Conservation (phyloP, 1,140 invertebrate species). For the Manduca sexta region DNA sequence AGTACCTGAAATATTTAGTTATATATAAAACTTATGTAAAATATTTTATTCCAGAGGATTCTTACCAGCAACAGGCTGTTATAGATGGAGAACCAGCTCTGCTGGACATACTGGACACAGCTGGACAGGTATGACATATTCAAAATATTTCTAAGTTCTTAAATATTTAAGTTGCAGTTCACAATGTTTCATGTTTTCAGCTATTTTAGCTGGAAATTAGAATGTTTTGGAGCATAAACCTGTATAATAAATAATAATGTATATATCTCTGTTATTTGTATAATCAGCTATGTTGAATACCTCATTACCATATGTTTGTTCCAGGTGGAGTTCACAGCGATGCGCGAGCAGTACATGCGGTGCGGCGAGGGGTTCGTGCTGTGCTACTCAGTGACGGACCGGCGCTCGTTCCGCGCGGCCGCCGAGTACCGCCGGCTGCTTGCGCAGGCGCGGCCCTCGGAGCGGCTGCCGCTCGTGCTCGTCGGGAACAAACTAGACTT, state of each 20-base stretch:
- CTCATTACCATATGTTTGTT: not conserved
- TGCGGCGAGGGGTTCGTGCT: constrained; percentile 98
- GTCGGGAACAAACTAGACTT: constrained; percentile 99
- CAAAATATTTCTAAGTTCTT: not conserved
- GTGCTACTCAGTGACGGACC: constrained; percentile 87
- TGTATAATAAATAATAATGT: too few relatives aligned
- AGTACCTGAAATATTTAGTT: too few relatives aligned
- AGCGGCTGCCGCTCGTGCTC: constrained; percentile 97
- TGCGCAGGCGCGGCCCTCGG: constrained; percentile 95
- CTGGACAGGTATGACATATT: constrained; percentile 86
- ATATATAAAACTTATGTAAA: too few relatives aligned
- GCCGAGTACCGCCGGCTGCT: constrained; percentile 95
- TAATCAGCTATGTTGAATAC: too few relatives aligned
- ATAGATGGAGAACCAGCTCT: constrained; percentile 99
- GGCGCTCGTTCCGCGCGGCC: constrained; percentile 87
- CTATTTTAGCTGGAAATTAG: too few relatives aligned
- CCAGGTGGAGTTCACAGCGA: constrained; percentile 92
- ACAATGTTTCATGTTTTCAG: too few relatives aligned
- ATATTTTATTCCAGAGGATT: constrained; percentile 94
- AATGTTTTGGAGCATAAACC: too few relatives aligned
- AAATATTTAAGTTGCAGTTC: too few relatives aligned
- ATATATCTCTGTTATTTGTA: too few relatives aligned
- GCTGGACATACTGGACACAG: constrained; percentile 98
- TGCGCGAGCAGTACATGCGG: constrained; percentile 98
- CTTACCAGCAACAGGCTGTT: constrained; percentile 98